Evolutionary conservation across 2,113 vertebrate genomes (phyloP), one percentile per base, ranked within the genome.

Genomic region (Vidua macroura): DNA sequence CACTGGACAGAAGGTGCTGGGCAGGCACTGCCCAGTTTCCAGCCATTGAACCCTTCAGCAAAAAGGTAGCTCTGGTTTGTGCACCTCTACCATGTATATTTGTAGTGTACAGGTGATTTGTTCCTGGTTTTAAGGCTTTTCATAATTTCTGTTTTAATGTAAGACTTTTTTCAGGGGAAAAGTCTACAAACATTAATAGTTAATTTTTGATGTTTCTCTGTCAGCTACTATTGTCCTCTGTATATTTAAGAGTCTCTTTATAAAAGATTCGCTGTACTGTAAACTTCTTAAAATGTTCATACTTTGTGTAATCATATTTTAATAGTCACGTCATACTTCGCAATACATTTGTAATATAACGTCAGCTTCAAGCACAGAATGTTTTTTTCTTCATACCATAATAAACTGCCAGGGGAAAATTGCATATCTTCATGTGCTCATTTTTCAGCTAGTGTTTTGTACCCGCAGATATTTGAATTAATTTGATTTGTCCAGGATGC

Each of bases 161-260:
- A 88, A 98, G 92, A 93, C 95, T 95, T 92, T 96, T 96, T 96
- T 90, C 86, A 86, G 88, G 80, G 86, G 72, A 93, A 94, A 95
- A 96, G 96, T 97, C 96, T 98, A 92, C 97, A 97, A 96, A 98
- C 97, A 97, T 96, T 89, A 97, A 97, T 97, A 97, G 96, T 98
- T 98, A 96, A 97, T 98, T 98, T 97, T 97, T 93, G 96, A 98
- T 98, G 97, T 95, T 97, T 93, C 98, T 96, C 96, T 95, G 96
- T 97, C 97, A 90, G 96, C 96, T 97, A 91, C 96, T 98, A 95
- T 95, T 83, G 94, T 98, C 95, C 97, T 87, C 95, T 97, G 97
- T 98, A 98, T 98, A 98, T 98, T 98, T 98, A 98, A 98, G 93
- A 98, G 97, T 98, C 96, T 97, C 97, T 98, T 98, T 98, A 97